Base-by-base conservation (phyloP, 2,888 invertebrate species). In the Julus scanicus region DNA sequence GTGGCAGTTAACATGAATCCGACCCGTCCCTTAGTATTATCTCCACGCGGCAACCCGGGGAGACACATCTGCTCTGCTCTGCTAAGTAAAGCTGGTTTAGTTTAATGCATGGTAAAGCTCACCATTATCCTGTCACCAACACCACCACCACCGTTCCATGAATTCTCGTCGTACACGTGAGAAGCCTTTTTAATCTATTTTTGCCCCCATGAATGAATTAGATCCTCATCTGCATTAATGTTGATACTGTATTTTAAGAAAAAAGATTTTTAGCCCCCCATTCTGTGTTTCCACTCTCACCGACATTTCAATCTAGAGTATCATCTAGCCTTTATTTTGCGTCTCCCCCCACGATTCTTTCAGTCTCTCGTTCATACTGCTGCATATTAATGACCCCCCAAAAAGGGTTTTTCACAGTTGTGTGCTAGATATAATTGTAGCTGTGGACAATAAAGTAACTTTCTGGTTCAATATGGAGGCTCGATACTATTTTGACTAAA, bases 341-440 rank as follows among this genome's bases (percentile, higher is more conserved):
- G 53, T 53, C 53, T 53, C 15, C 53, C 53, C 53, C 53, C 53
- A 53, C 53, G 13, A 53, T 53, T 53, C 13, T 53, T 53, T 53
- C 53, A 53, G 53, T 53, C 53, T 53, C 53, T 53, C 53, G 53
- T 53, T 53, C 53, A 53, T 53, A 53, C 53, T 53, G 53, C 53
- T 53, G 53, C 53, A 53, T 53, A 53, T 53, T 53, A 53, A 53
- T 17, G 13, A 53, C 53, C 53, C 53, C 53, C 53, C 13, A 53
- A 53, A 53, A 53, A 15, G 53, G 53, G 13, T 53, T 53, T 53
- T 53, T 53, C 53, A 53, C 53, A 53, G 53, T 53, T 53, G 53
- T 53, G 53, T 53, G 53, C 53, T 53, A 53, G 53, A 53, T 53
- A 53, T 53, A 53, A 53, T 53, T 53, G 53, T 53, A 53, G 53